phyloP scores from a whole-genome alignment of 2,797 vertebrate species.

The Spatula clypeata region DNA sequence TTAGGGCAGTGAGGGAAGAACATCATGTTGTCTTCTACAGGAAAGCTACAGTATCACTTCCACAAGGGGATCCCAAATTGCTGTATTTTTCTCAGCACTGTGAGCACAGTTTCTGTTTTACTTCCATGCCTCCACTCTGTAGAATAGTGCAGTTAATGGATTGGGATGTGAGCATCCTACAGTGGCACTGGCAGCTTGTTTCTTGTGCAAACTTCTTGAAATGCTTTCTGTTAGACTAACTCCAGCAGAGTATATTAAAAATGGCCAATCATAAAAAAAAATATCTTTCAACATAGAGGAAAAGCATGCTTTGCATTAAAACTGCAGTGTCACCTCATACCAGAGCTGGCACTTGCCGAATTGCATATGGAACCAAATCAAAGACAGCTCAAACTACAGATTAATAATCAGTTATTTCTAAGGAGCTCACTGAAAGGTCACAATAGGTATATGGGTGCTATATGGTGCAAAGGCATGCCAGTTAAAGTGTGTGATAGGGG shows the following conservation, averaged over 20 bases:
- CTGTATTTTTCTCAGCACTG: not conserved
- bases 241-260: not conserved
- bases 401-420: not conserved
- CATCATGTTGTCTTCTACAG: not conserved
- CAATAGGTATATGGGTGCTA: not conserved
- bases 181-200: not conserved
- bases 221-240: not conserved
- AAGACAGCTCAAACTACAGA: not conserved
- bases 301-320: not conserved
- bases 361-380: not conserved
- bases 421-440: not conserved
- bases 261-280: not conserved
- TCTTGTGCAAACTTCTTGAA: no score
- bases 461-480: not conserved
- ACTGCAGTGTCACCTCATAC: not conserved
- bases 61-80: not conserved
- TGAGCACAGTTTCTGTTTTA: not conserved
- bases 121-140: not conserved
- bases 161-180: not conserved
- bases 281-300: not conserved
- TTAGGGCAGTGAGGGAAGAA: not conserved
- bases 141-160: no score
- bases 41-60: not conserved
- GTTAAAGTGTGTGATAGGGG: not conserved
- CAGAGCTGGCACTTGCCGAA: not conserved